A percentile compares a stretch with the other conserved stretches of the same genome.
These are phyloP conservation scores for Alloscopus bannaensis DNA, from an alignment of 2,888 invertebrate genomes.

Conservation along the genomic window DNA sequence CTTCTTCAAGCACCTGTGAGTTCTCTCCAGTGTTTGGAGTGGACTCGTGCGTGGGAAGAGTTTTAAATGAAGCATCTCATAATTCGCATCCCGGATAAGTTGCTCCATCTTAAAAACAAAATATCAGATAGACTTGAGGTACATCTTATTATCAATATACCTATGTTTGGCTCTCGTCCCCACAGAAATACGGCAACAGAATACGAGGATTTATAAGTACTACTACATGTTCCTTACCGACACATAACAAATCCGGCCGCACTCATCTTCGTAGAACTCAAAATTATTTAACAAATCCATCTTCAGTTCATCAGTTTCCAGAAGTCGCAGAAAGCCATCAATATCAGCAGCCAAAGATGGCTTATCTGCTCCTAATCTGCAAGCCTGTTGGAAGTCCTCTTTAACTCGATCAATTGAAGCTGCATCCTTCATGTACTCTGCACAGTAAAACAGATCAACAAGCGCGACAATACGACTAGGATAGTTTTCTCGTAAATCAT, in stretches of 20 bases:
- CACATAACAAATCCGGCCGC: no score
- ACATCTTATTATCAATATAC: no score
- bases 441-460: conserved; percentile 15
- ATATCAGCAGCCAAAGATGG: conserved; percentile 61
- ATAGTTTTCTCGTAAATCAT: conserved; percentile 8
- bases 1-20: conserved; percentile 53
- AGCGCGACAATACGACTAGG: conserved; percentile 21
- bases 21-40: not conserved
- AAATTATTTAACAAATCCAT: not conserved
- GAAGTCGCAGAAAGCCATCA: not conserved
- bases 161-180: no score
- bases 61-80: conserved; percentile 9
- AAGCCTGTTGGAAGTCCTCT: conserved; percentile 12
- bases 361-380: conserved; percentile 30
- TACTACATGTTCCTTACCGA: no score
- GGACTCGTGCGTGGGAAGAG: not conserved
- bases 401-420: not conserved
- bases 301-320: not conserved
- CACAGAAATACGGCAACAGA: no score
- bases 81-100: conserved; percentile 38
- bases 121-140: no score
- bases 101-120: conserved; percentile 27
- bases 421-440: not conserved
- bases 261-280: not conserved
- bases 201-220: no score